Base-by-base conservation (phyloP, 2,797 vertebrate genomes). In the Channallabes apus region DNA sequence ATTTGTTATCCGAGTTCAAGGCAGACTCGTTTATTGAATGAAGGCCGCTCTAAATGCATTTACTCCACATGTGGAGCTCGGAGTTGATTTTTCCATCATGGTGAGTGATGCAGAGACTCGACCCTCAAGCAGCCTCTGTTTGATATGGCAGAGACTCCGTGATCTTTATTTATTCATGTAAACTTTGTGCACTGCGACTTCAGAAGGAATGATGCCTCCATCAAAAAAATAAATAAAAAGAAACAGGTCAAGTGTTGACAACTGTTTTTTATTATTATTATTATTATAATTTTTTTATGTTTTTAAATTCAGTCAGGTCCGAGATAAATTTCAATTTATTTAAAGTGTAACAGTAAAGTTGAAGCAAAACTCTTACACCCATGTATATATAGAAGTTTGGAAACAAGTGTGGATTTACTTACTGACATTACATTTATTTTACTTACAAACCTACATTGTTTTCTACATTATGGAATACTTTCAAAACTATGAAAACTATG, bases 11-110 rank as follows among this genome's bases (percentile, higher is more conserved):
- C 0, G 64, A 20, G 56, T 68, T 82, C 27, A 75, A 51, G 72
- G 54, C 62, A 46, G 85, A 24, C 58, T 41, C 46, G 35, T 58
- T 79, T 38, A 83, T 62, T 86, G 56, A 72, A 61, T 38, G 67
- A 61, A 46, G 35, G 61, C 65, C 4, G 18, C n/a, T 35, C 24
- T 29, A 78, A 79, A 83, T 46, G 68, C 68, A 18, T 81, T 78
- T 84, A n/a, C 29, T 29, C 32, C 65, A 80, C 58, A 15, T 56
- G 65, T 73, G 41, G 29, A 56, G 68, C 78, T 65, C 78, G 3
- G 59, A 46, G 78, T 14, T 75, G 77, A 54, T 85, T 81, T 85
- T 85, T 75, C 68, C 69, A 75, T 73, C 59, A 54, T 20, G n/a
- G 51, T 76, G 82, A 73, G 68, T 41, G 72, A 67, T 76, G 41